Percentiles rank a stretch among this genome's conserved stretches.
These are phyloP conservation scores for Paramisgurnus dabryanus DNA, from an alignment of 2,113 vertebrate genomes.

Conservation along the genomic window DNA sequence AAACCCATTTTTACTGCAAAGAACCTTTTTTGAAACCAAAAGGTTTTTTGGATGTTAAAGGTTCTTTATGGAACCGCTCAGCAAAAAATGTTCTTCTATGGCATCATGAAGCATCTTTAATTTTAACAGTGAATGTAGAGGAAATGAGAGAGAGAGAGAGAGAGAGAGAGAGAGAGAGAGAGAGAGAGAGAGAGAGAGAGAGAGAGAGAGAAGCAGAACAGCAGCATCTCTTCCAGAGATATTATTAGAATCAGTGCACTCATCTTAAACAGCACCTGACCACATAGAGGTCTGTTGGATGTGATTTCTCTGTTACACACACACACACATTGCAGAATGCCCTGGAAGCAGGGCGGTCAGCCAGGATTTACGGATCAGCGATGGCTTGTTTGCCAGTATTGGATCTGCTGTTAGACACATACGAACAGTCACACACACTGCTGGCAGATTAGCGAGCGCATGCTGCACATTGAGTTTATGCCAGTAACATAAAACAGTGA, in stretches of 20 bases:
- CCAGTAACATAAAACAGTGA: conserved; percentile 73
- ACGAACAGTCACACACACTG: conserved; percentile 36
- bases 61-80: no score
- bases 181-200: conserved; percentile 22
- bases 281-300: conserved; percentile 55
- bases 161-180: conserved; percentile 24
- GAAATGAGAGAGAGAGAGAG: conserved; percentile 9
- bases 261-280: conserved; percentile 63
- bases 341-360: conserved; percentile 56
- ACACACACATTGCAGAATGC: conserved; percentile 62
- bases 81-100: no score
- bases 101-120: no score
- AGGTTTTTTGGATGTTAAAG: no score
- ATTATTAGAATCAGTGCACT: conserved; percentile 65
- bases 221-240: conserved; percentile 55
- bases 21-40: no score
- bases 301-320: not conserved
- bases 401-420: conserved; percentile 42
- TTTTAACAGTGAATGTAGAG: not conserved
- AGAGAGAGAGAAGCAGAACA: conserved; percentile 31
- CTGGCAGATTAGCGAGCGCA: conserved; percentile 52
- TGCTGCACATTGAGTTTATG: conserved; percentile 59
- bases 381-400: conserved; percentile 54
- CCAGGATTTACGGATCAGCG: conserved; percentile 52
- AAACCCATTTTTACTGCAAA: no score